A percentile compares a stretch with the other conserved stretches of the same genome.
These are phyloP conservation scores for Eilema griseolum DNA, from an alignment of 2,888 invertebrate genomes.

Conservation along the genomic window DNA sequence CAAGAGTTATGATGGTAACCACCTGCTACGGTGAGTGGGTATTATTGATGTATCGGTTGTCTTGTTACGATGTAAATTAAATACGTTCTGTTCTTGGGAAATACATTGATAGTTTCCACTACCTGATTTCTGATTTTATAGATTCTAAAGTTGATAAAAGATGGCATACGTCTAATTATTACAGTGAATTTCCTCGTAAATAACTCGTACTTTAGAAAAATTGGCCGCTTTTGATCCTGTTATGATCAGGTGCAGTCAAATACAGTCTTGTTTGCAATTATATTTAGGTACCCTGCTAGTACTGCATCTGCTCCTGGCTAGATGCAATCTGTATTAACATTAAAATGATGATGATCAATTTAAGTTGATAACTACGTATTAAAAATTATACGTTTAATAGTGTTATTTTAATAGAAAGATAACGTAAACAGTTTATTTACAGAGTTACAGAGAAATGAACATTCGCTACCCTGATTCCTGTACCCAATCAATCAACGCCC, in stretches of 20 bases:
- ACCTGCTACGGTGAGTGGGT: constrained; percentile 24
- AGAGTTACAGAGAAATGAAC: not conserved
- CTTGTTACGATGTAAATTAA: not conserved
- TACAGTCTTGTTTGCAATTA: no score
- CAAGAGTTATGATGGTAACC: not conserved
- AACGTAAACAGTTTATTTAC: not conserved
- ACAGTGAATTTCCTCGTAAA: no score
- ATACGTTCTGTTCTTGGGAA: not conserved
- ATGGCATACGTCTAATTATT: not conserved
- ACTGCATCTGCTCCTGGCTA: no score
- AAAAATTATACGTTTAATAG: not conserved
- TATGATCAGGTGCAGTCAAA: no score
- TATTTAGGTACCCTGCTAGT: no score
- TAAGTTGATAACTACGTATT: no score
- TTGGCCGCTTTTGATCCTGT: no score
- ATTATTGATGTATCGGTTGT: not conserved
- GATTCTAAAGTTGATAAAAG: not conserved
- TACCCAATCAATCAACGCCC: not conserved
- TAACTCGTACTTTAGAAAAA: no score
- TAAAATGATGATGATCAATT: no score
- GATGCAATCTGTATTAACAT: no score
- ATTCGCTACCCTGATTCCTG: not conserved
- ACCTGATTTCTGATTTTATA: not conserved
- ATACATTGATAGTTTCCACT: not conserved
- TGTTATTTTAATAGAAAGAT: not conserved